phyloP scores from a whole-genome alignment of 2,797 vertebrate genomes.

The Pseudopleuronectes americanus region DNA sequence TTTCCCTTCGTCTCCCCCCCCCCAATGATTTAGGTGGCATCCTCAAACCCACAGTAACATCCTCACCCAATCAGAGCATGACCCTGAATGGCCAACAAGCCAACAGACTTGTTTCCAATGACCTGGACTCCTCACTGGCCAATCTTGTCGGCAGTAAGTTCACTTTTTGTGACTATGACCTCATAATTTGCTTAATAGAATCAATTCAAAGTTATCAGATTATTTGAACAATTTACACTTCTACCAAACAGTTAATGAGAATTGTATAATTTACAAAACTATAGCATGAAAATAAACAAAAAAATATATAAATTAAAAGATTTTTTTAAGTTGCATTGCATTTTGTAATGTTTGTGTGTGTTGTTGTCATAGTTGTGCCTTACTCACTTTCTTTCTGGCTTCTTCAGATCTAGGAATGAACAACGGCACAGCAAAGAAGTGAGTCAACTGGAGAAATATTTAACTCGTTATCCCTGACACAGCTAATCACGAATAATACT shows the following conservation, averaged over 20 bases:
- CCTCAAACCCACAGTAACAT: slow-evolving; percentile 94
- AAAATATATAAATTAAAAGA: too few species aligned
- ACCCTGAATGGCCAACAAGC: slow-evolving; percentile 85
- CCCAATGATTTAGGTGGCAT: slow-evolving; percentile 93
- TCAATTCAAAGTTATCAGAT: background rate
- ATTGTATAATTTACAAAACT: background rate
- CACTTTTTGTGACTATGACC: background rate
- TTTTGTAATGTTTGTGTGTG: background rate
- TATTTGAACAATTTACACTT: background rate
- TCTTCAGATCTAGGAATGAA: slow-evolving; percentile 92
- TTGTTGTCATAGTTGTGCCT: slow-evolving; percentile 4
- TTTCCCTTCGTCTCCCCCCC: slow-evolving; percentile 52
- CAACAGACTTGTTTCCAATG: slow-evolving; percentile 92
- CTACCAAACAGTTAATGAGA: background rate
- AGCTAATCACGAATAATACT: background rate
- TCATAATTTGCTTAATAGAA: background rate
- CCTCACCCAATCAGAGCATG: slow-evolving; percentile 90
- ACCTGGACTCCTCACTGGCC: slow-evolving; percentile 95
- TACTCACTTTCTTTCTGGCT: slow-evolving; percentile 40
- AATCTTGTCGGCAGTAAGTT: slow-evolving; percentile 97
- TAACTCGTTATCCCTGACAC: background rate
- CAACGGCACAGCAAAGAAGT: slow-evolving; percentile 95
- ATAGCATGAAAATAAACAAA: background rate
- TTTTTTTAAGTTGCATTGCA: too few species aligned
- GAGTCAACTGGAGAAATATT: slow-evolving; percentile 60